Conservation (phyloP, 2,113 vertebrate genomes). For the Halcyon senegalensis region DNA sequence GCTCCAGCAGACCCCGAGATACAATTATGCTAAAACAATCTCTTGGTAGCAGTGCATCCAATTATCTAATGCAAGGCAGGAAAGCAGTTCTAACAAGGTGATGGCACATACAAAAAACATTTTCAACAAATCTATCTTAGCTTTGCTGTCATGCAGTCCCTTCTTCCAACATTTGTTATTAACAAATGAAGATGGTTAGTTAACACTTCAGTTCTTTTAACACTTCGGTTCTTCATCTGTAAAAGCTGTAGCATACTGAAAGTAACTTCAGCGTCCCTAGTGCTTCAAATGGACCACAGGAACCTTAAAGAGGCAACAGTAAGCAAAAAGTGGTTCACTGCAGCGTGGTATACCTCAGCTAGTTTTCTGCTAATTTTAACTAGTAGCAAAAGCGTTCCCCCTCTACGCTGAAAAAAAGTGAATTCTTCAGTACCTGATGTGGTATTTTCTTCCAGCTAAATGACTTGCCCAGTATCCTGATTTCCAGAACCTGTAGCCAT, state of each 20-base stretch:
- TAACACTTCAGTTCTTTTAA: not conserved
- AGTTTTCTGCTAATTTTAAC: not conserved
- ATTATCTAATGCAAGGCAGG: not conserved
- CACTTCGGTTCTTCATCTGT: not conserved
- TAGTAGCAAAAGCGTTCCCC: not conserved
- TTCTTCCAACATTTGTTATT: slow-evolving; percentile 10
- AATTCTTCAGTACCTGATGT: slow-evolving; percentile 88
- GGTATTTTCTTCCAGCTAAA: slow-evolving; percentile 93
- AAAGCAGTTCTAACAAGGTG: not conserved
- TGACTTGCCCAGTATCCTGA: slow-evolving; percentile 98
- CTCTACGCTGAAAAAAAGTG: not conserved
- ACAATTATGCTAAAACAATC: not conserved
- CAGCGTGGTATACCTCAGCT: fast-evolving
- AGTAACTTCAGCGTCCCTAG: not conserved
- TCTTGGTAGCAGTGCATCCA: not conserved
- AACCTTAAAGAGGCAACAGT: not conserved
- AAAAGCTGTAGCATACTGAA: not conserved
- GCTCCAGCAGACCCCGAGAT: not conserved
- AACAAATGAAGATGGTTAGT: slow-evolving; percentile 6
- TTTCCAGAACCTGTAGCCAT: slow-evolving; percentile 98
- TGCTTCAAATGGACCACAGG: not conserved
- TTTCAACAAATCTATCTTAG: not conserved
- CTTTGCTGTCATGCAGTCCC: not conserved
- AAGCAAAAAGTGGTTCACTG: not conserved
- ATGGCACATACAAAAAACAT: fast-evolving